Conservation (phyloP, 1,140 invertebrate species). For the Eupristina koningsbergeri region DNA sequence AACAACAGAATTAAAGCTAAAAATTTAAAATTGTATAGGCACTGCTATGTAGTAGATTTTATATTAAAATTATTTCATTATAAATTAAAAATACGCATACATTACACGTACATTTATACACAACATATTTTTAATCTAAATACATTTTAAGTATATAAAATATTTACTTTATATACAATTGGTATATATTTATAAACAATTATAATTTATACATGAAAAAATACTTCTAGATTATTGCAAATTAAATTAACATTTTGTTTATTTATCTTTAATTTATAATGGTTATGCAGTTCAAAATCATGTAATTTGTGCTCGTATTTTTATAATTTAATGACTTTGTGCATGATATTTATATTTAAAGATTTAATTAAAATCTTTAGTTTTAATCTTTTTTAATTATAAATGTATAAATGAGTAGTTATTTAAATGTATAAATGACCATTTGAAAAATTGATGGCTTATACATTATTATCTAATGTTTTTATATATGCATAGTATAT, state of each 20-base stretch:
- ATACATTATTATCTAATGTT: not conserved
- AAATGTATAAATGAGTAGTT: not conserved
- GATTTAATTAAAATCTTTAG: not conserved
- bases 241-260: conserved; percentile 7
- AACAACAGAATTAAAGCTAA: conserved; percentile 8
- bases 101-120: conserved; percentile 5
- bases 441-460: not conserved
- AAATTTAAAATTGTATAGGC: conserved; percentile 25
- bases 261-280: not conserved
- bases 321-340: not conserved
- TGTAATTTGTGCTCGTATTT: not conserved
- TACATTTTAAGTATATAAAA: conserved; percentile 36
- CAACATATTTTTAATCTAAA: conserved; percentile 15
- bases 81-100: conserved; percentile 27
- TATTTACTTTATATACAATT: conserved; percentile 43
- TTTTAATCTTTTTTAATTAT: not conserved
- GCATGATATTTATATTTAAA: not conserved
- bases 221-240: not conserved
- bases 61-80: conserved; percentile 5
- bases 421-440: not conserved
- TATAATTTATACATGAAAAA: conserved; percentile 7
- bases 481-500: not conserved
- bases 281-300: not conserved
- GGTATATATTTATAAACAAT: conserved; percentile 19
- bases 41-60: conserved; percentile 37